A percentile compares a stretch with the other conserved stretches of the same genome.
These are phyloP conservation scores for Anthoscopus minutus DNA, from an alignment of 2,113 vertebrate genomes.

Conservation along the genomic window DNA sequence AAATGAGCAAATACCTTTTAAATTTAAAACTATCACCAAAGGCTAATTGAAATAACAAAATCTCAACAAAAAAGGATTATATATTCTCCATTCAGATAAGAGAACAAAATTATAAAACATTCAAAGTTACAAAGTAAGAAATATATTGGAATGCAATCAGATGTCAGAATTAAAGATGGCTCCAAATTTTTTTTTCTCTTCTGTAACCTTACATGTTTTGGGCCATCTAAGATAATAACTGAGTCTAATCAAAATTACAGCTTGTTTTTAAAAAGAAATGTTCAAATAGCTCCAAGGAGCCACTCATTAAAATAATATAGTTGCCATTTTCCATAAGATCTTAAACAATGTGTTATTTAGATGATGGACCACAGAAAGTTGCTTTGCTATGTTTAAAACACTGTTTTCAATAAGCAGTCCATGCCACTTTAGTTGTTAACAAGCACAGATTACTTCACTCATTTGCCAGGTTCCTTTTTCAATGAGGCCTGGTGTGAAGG, in stretches of 20 bases:
- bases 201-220: background rate
- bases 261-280: background rate
- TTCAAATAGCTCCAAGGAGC: background rate
- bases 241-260: background rate
- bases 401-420: background rate
- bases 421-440: background rate
- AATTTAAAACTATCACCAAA: constrained; percentile 51
- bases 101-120: constrained; percentile 54
- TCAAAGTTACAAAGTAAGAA: constrained; percentile 19
- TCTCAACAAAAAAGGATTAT: constrained; percentile 39
- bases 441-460: background rate
- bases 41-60: constrained; percentile 48
- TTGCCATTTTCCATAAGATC: background rate
- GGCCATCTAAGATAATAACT: background rate
- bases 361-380: background rate
- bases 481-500: background rate
- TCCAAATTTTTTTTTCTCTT: background rate
- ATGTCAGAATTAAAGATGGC: constrained; percentile 39
- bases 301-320: background rate
- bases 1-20: constrained; percentile 43
- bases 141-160: constrained; percentile 56
- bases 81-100: constrained; percentile 24
- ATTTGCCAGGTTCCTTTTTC: background rate
- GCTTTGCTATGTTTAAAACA: background rate
- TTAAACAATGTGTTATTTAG: background rate